phyloP scores from a whole-genome alignment of 2,113 vertebrate genomes.

The Dascyllus trimaculatus region DNA sequence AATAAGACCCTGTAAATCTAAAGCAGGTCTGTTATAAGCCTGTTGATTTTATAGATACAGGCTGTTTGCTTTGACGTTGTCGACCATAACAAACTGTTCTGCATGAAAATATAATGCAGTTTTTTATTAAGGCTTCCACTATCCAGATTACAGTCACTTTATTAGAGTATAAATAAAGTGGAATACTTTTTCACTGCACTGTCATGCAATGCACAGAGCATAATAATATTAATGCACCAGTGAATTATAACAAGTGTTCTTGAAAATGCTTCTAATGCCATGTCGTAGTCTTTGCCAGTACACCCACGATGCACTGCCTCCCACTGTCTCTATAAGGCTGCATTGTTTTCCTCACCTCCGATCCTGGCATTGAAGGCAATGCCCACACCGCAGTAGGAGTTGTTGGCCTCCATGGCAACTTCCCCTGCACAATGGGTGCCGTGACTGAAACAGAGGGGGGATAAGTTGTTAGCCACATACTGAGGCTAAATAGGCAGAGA shows the following conservation, averaged over 20 bases:
- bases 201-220: not conserved
- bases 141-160: not conserved
- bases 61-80: not conserved
- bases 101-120: too few relatives aligned
- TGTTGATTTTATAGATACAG: not conserved
- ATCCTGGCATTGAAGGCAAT: conserved; percentile 77
- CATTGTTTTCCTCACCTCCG: conserved; percentile 74
- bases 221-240: not conserved
- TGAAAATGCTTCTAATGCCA: conserved; percentile 30
- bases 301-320: conserved; percentile 58
- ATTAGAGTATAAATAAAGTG: not conserved
- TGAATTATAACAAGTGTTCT: not conserved
- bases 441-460: conserved; percentile 68
- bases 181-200: not conserved
- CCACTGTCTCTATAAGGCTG: conserved; percentile 55
- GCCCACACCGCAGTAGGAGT: conserved; percentile 79
- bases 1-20: too few relatives aligned
- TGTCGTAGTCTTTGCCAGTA: conserved; percentile 45
- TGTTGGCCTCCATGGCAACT: conserved; percentile 84
- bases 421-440: conserved; percentile 82
- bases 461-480: conserved; percentile 47
- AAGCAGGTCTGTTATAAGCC: too few relatives aligned
- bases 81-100: not conserved
- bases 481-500: conserved; percentile 43
- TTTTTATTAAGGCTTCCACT: not conserved